A percentile compares a stretch with the other conserved stretches of the same genome.
Conservation (phyloP, 2,888 invertebrate genomes). For the Harpalus rubripes region DNA sequence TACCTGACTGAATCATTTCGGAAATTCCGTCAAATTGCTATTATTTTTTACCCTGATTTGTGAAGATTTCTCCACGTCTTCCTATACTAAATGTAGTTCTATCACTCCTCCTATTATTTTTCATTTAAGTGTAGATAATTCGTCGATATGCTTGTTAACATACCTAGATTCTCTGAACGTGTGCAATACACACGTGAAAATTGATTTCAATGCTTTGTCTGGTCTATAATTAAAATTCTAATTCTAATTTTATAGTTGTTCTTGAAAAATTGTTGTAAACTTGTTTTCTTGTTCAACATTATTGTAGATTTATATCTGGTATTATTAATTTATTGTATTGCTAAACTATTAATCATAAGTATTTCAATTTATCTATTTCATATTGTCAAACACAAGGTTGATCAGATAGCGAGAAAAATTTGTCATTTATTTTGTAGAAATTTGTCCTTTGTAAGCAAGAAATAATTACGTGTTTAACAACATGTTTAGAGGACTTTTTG, state of each 20-base stretch:
- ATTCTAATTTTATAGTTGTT: not conserved
- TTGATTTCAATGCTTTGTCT: constrained; percentile 36
- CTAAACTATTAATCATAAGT: constrained; percentile 44
- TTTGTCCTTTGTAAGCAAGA: not conserved
- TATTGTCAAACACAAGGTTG: constrained; percentile 8
- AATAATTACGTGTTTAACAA: too few species aligned
- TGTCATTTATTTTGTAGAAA: not conserved
- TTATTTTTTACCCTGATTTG: not conserved
- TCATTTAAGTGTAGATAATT: constrained; percentile 53
- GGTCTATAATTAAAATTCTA: constrained; percentile 37
- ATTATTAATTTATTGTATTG: constrained; percentile 20
- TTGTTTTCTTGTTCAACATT: constrained; percentile 14
- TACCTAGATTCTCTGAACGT: constrained; percentile 51
- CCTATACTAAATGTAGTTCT: not conserved
- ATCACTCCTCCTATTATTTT: constrained; percentile 27
- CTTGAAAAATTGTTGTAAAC: constrained; percentile 17
- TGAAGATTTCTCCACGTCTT: not conserved
- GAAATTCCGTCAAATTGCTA: not conserved
- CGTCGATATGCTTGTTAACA: constrained; percentile 47
- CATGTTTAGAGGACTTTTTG: too few species aligned
- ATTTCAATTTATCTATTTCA: constrained; percentile 54
- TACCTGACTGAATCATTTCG: too few species aligned
- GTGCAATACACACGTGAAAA: constrained; percentile 24
- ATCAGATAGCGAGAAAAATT: not conserved
- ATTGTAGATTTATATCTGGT: constrained; percentile 41